Evolutionary conservation across 2,888 invertebrate species (phyloP), one percentile per base, ranked within the genome.

Genomic region (Exocentrus adspersus): DNA sequence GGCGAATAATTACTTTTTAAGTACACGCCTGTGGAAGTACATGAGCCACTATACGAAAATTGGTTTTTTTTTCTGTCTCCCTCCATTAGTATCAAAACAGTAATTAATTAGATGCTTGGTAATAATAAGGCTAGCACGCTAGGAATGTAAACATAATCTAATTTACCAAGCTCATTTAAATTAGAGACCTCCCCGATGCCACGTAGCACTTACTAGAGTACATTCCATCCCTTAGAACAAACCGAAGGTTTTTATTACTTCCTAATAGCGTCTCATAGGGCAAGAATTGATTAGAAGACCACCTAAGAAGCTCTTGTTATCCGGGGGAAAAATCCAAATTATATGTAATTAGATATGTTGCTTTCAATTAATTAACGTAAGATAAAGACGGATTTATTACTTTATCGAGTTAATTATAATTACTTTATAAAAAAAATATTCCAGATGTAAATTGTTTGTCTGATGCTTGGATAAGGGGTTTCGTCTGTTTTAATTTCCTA

Each of bases 271-370:
- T 62, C 51, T 52, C 61, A 46, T 50, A 61, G 60, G 65, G 68
- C 68, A 69, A 64, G 71, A 71, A 71, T 75, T 74, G 73, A 73
- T 70, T 67, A 56, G 60, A 51, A 62, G 75, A 75, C 75, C 75
- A 75, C 75, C 74, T 71, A 72, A 67, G 53, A 59, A 41, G 65
- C 58, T 62, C 71, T 72, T 68, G 72, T 71, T 72, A 69, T 69
- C 70, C 42, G 14, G 42, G 56, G 56, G 57, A 63, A 68, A 61
- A 54, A 64, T 57, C 57, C 60, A 67, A 72, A 73, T 73, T 62
- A 73, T 73, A 70, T 70, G 71, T 73, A 73, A 73, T 73, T 73
- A 72, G 71, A 68, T 62, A 54, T 68, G 37, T 54, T 70, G 68
- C 62, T 65, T 65, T 69, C 67, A 71, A 73, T 73, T 73, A 71